phyloP scores from a whole-genome alignment of 2,113 vertebrate genomes.

The Colaptes auratus region DNA sequence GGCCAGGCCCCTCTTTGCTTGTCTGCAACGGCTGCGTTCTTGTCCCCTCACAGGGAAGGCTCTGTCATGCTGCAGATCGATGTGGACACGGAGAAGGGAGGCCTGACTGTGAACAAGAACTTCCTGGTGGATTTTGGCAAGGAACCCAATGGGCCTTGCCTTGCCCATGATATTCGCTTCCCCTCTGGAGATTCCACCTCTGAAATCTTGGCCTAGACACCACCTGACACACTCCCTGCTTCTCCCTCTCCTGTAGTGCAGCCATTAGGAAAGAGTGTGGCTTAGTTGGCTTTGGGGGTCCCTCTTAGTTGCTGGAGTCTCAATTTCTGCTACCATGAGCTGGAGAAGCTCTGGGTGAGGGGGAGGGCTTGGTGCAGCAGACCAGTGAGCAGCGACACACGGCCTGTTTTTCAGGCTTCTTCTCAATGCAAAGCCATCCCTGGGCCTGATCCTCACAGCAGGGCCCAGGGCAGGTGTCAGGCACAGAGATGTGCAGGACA shows the following conservation, averaged over 20 bases:
- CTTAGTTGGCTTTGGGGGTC: background rate
- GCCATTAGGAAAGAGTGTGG: background rate
- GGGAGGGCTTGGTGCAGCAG: background rate
- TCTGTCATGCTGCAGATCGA: slow-evolving; percentile 90
- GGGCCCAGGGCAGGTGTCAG: background rate
- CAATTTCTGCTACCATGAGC: background rate
- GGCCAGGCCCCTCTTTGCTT: background rate
- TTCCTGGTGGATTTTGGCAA: slow-evolving; percentile 94
- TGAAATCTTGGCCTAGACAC: slow-evolving; percentile 80
- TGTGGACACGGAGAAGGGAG: slow-evolving; percentile 82
- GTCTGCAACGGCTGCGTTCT: background rate
- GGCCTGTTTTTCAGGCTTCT: background rate
- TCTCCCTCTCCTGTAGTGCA: background rate
- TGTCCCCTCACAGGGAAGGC: slow-evolving; percentile 79
- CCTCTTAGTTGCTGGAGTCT: background rate
- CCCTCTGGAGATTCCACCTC: slow-evolving; percentile 88
- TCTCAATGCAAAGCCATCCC: background rate
- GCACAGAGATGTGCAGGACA: background rate
- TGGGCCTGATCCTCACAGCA: background rate
- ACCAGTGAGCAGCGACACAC: background rate
- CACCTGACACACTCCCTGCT: background rate
- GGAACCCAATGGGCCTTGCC: slow-evolving; percentile 84
- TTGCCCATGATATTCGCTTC: slow-evolving; percentile 87
- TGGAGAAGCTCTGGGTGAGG: background rate
- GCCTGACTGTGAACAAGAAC: slow-evolving; percentile 82